These are phyloP conservation scores for Phaonia tiefii DNA, from an alignment of 2,888 invertebrate species.

Conservation along the genomic window DNA sequence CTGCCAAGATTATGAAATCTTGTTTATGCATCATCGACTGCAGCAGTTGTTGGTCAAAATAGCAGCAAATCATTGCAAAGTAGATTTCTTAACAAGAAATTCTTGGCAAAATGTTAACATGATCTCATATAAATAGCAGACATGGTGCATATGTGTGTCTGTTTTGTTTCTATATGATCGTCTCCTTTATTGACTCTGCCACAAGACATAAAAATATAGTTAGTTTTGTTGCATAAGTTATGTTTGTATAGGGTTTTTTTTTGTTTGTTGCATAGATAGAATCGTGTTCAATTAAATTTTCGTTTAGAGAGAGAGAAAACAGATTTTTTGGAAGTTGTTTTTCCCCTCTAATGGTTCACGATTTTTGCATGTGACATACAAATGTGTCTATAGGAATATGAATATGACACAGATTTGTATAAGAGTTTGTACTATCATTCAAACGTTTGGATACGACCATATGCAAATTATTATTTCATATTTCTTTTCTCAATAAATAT, in stretches of 20 bases:
- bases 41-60: conserved; percentile 55
- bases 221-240: conserved; percentile 62
- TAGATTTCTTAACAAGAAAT: conserved; percentile 25
- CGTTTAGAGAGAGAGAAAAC: conserved; percentile 41
- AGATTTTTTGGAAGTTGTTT: conserved; percentile 60
- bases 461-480: conserved; percentile 1
- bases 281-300: conserved; percentile 66
- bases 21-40: conserved; percentile 31
- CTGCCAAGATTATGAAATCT: conserved; percentile 52
- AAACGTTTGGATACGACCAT: background rate
- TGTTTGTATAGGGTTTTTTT: conserved; percentile 56
- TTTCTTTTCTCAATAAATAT: background rate
- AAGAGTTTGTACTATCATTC: background rate
- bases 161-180: conserved; percentile 11
- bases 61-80: background rate
- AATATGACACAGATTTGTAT: background rate
- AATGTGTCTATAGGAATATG: conserved; percentile 48
- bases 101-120: conserved; percentile 59
- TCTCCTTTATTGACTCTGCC: conserved; percentile 17
- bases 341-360: conserved; percentile 60
- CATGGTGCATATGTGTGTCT: background rate
- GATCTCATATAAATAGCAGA: conserved; percentile 13
- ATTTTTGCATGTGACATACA: conserved; percentile 48
- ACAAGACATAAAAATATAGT: background rate
- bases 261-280: conserved; percentile 43